phyloP scores from a whole-genome alignment of 2,113 vertebrate species.

The Pristiophorus japonicus region DNA sequence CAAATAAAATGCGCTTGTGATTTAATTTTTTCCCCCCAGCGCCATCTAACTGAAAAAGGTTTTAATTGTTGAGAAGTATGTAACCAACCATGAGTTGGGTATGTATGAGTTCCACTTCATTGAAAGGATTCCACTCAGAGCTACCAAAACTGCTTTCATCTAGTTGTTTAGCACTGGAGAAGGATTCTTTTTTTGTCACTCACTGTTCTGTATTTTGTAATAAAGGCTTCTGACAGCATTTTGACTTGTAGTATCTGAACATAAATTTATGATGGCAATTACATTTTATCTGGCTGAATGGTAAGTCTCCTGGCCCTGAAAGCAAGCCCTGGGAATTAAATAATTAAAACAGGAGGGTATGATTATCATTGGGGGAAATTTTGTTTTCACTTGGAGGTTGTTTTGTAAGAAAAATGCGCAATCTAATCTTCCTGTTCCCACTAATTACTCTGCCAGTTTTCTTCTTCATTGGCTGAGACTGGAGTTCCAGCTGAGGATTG shows the following conservation, averaged over 20 bases:
- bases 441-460: background rate
- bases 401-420: background rate
- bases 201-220: background rate
- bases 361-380: background rate
- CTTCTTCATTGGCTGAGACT: background rate
- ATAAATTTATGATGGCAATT: conserved; percentile 8
- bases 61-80: conserved; percentile 30
- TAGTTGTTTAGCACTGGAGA: background rate
- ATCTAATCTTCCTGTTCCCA: background rate
- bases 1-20: background rate
- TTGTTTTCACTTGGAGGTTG: background rate
- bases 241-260: background rate
- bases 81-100: background rate
- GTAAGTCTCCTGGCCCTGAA: background rate
- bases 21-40: background rate
- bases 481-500: background rate
- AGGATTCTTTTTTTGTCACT: background rate
- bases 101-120: background rate
- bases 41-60: background rate
- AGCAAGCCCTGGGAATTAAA: background rate
- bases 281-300: background rate
- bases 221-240: background rate
- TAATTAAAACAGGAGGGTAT: background rate
- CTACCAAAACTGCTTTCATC: background rate
- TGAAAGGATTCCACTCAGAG: background rate